Base-by-base conservation (phyloP, 2,888 invertebrate genomes). In the Bibio marci region DNA sequence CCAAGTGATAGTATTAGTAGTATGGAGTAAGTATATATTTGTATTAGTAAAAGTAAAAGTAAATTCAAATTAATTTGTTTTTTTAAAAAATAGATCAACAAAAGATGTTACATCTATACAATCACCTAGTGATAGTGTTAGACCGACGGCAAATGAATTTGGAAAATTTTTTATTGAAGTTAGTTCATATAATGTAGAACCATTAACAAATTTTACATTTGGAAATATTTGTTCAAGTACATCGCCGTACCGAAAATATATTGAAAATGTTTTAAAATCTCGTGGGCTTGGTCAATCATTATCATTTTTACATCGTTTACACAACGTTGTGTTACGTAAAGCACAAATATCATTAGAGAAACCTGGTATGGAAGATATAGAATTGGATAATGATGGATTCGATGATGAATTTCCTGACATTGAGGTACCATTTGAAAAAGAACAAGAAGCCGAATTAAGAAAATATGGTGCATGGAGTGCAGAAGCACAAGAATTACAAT, bases 231-330 rank as follows among this genome's bases (percentile, higher is more conserved):
- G 69, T 32, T 61, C 64, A 43, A 65, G 66, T 11, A 62, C 65
- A 25, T 68, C 65, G 4, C 53, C 68, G 10, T 71, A 69, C 47
- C 75, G 87, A 45, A 74, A 78, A 48, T 91, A 85, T 53, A 87
- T 91, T 48, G 82, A 86, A 56, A 82, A 85, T 54, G 77, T 85
- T 41, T 62, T 92, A 40, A 90, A 90, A 62, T 86, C 86, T 7
- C 78, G 82, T 47, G 88, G 90, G 12, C 66, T 92, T 43, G 72
- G 78, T 15, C 83, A 86, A 53, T 79, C 87, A 49, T 64, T 90
- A 55, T 69, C 72, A 48, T 81, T 88, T 58, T 67, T 91, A 37
- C 77, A 83, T 53, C 73, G 75, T 50, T 62, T 85, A 48, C 74
- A 83, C 44, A 67, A 67, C 41, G 66, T 73, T 43, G 69, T 82